phyloP scores from a whole-genome alignment of 2,797 vertebrate genomes.

The Aeoliscus strigatus region DNA sequence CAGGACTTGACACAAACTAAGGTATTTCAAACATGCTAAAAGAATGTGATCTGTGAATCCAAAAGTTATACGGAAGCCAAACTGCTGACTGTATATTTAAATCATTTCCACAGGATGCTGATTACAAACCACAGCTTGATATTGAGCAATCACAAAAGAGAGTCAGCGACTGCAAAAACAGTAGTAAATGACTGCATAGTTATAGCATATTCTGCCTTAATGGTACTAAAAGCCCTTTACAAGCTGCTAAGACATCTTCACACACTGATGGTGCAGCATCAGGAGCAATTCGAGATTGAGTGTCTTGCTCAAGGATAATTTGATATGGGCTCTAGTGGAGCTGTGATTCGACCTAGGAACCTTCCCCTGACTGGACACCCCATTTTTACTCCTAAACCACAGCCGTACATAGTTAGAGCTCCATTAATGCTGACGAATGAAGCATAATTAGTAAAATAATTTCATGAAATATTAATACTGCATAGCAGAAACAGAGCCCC shows the following conservation, averaged over 20 bases:
- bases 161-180: neutral
- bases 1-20: constrained; percentile 36
- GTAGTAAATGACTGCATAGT: no score
- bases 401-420: neutral
- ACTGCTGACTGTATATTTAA: constrained; percentile 7
- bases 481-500: constrained; percentile 11
- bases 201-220: no score
- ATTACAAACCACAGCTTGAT: constrained; percentile 2
- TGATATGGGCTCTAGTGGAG: no score
- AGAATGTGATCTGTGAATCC: constrained; percentile 27
- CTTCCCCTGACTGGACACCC: no score
- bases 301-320: no score
- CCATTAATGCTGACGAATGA: neutral
- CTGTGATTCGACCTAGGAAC: no score
- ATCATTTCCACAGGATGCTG: constrained; percentile 7
- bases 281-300: no score
- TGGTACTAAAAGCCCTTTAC: no score
- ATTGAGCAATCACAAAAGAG: neutral
- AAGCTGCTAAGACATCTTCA: no score
- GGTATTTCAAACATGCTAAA: constrained; percentile 35
- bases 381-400: no score
- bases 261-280: no score
- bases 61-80: constrained; percentile 13
- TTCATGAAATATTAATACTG: constrained; percentile 16
- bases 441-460: constrained; percentile 2